These are phyloP conservation scores for Octomys mimax DNA, from an alignment of 2,797 vertebrate genomes.

Conservation along the genomic window DNA sequence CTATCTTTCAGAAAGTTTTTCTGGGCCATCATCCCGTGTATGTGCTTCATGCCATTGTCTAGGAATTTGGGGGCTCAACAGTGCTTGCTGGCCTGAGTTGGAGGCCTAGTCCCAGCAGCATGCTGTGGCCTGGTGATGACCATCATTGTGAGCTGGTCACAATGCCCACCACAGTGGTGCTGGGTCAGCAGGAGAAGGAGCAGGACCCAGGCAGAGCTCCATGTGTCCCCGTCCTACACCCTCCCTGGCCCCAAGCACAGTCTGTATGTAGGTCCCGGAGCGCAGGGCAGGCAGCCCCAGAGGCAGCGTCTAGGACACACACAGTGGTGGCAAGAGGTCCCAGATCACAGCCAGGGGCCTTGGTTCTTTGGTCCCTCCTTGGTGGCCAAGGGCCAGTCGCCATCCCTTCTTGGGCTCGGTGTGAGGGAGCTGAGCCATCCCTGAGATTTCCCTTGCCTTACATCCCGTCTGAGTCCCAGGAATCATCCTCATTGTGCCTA, in stretches of 20 bases:
- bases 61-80: neutral
- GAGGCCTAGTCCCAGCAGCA: neutral
- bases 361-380: neutral
- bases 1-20: neutral
- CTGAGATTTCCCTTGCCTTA: neutral
- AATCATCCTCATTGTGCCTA: neutral
- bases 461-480: neutral
- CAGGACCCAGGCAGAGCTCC: neutral
- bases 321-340: neutral
- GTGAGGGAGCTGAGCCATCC: neutral
- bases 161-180: neutral
- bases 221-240: neutral
- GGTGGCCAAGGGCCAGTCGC: neutral
- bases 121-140: neutral
- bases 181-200: neutral
- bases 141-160: neutral
- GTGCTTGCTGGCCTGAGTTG: neutral
- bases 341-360: neutral
- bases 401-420: neutral
- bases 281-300: neutral
- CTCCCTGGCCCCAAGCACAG: neutral
- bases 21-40: neutral
- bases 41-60: neutral
- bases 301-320: neutral
- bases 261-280: neutral